Evolutionary conservation across 2,797 vertebrate species (phyloP), one percentile per base, ranked within the genome.

Genomic region (Crossoptilon crossoptilon): DNA sequence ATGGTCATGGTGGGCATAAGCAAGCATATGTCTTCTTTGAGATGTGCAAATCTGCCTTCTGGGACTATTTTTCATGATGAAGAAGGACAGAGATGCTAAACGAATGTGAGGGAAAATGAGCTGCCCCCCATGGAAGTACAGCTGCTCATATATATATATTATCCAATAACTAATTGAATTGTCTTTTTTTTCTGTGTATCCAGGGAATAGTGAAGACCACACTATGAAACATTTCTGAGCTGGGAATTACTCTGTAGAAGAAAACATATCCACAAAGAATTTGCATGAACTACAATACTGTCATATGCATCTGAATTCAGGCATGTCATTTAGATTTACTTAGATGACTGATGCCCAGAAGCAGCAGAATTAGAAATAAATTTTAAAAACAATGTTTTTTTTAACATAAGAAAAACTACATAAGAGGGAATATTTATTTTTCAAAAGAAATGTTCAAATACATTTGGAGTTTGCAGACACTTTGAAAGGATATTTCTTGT

Each of bases 111-210:
- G 4, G 14, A 39, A 26, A 26, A 46, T n/a, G 51, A 39, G 15
- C 2, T 49, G 14, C 14, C 10, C 14, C 14, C 12, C 8, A 37
- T 0, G 0, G 21, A 76, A 70, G 11, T 1, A 0, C 2, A 43
- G 18, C 11, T 89, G 9, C 16, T n/a, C 6, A 69, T 21, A 29
- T 13, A 22, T 24, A 11, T 29, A 15, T 18, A 14, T 73, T 82
- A 83, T 31, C 7, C 58, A 59, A 70, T 10, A 3, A 9, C 24
- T 67, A 5, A 39, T 17, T 5, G 11, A 81, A 66, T 27, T 12
- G 68, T 18, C 6, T n/a, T 19, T 37, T 18, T 41, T 5, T 79
- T 58, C 24, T 9, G 58, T 11, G 17, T 3, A 6, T 33, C 10
- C 27, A 44, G 53, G 55, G 18, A 19, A 74, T n/a, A 14, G 9